Conservation (phyloP, 1,140 invertebrate genomes). For the Zophobas morio region DNA sequence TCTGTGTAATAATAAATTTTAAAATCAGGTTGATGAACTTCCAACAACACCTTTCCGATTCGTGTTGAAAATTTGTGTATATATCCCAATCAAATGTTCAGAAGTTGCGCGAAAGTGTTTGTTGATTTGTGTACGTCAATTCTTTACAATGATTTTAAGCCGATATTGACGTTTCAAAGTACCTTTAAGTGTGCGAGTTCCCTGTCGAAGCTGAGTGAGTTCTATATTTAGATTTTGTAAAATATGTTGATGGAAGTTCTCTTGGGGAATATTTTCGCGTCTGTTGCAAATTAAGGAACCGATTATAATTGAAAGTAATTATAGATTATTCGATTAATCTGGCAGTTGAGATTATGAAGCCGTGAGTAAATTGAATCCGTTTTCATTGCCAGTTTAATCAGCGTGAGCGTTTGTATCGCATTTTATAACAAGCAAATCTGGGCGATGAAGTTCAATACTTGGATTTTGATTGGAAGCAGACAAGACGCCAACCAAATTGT, state of each 20-base stretch:
- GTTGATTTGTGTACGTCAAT: no score
- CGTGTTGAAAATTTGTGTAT: no score
- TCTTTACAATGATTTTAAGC: no score
- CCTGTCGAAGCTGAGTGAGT: no score
- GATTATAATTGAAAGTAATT: constrained; percentile 13
- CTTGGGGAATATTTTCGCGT: constrained; percentile 2
- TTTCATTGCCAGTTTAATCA: constrained; percentile 41
- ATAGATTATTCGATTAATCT: constrained; percentile 37
- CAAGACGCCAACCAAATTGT: constrained; percentile 35
- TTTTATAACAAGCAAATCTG: constrained; percentile 40
- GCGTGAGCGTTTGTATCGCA: constrained; percentile 32
- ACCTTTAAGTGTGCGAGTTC: no score
- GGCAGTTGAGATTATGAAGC: constrained; percentile 29
- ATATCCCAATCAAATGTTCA: no score
- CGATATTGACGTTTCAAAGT: no score
- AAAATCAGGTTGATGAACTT: no score
- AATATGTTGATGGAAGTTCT: constrained; percentile 13
- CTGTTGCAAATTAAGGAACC: constrained; percentile 14
- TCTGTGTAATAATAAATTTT: no score
- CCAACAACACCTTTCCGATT: no score
- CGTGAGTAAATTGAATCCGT: constrained; percentile 36
- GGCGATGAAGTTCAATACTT: constrained; percentile 34
- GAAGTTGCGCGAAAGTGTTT: no score
- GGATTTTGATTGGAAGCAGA: constrained; percentile 38
- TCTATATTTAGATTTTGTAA: background rate